phyloP scores from a whole-genome alignment of 2,888 invertebrate species.

The Eucera pruinosa region DNA sequence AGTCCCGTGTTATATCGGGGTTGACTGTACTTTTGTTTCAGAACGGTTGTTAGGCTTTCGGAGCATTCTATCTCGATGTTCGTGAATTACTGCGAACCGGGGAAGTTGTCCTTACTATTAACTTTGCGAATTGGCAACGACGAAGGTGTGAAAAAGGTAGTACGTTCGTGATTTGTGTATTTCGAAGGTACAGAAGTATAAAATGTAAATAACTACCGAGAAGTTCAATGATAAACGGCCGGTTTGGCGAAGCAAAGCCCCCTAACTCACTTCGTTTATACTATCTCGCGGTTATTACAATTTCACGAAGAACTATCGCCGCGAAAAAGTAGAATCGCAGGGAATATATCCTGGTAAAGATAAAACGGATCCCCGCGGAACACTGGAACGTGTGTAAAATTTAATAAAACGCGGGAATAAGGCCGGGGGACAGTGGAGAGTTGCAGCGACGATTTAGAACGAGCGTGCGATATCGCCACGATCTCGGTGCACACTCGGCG shows the following conservation, averaged over 20 bases:
- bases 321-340: background rate
- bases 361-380: background rate
- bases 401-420: constrained; percentile 40
- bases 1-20: too few species aligned
- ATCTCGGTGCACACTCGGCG: constrained; percentile 61
- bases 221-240: background rate
- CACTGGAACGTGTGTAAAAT: constrained; percentile 6
- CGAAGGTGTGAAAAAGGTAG: background rate
- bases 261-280: background rate
- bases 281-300: constrained; percentile 11
- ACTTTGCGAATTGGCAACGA: background rate
- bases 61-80: background rate
- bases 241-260: too few species aligned
- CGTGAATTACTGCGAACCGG: background rate
- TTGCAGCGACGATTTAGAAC: constrained; percentile 51
- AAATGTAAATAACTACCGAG: background rate
- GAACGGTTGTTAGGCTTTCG: background rate
- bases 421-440: constrained; percentile 2
- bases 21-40: background rate
- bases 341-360: background rate
- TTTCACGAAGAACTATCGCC: constrained; percentile 2
- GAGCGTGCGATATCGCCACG: constrained; percentile 67
- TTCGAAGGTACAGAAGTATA: background rate
- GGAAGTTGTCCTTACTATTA: too few species aligned
- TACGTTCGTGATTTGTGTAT: background rate